Percentiles rank a stretch among this genome's conserved stretches.
phyloP scores from a whole-genome alignment of 2,113 vertebrate species.

The Syngnathus floridae region DNA sequence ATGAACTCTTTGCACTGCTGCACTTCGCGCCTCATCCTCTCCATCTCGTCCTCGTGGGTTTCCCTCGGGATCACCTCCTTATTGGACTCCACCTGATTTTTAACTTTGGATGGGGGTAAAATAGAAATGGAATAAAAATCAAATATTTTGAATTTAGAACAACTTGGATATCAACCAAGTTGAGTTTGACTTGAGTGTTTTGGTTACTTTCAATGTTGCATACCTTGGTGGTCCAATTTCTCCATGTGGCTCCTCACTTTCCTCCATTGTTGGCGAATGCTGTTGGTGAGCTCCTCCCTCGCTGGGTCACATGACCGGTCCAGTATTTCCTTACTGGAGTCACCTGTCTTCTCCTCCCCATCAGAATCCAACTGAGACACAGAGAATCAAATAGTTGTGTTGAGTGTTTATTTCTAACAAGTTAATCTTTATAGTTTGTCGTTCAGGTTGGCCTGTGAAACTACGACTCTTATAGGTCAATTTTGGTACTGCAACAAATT shows the following conservation, averaged over 20 bases:
- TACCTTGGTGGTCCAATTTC: conserved; percentile 89
- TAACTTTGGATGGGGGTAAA: conserved; percentile 59
- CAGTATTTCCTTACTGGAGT: conserved; percentile 79
- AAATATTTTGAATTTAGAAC: background rate
- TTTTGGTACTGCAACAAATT: background rate
- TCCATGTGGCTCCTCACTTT: conserved; percentile 91
- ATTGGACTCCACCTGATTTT: conserved; percentile 64
- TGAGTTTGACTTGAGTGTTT: background rate
- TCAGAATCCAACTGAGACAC: conserved; percentile 75
- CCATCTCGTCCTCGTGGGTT: conserved; percentile 84
- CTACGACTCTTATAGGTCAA: background rate
- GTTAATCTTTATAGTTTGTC: background rate
- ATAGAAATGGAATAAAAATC: background rate
- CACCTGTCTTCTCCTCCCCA: conserved; percentile 75
- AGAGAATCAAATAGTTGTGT: conserved; percentile 4
- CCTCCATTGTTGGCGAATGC: conserved; percentile 95
- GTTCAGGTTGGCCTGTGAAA: too few species aligned
- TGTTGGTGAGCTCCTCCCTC: conserved; percentile 89
- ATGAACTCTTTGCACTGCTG: conserved; percentile 95
- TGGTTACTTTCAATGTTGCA: background rate
- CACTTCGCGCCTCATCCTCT: conserved; percentile 83
- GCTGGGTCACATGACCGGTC: conserved; percentile 89
- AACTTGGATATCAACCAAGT: background rate
- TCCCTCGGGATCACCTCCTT: conserved; percentile 80
- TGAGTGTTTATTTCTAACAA: too few species aligned